Base-by-base conservation (phyloP, 2,113 vertebrate genomes). In the Glareola pratincola region DNA sequence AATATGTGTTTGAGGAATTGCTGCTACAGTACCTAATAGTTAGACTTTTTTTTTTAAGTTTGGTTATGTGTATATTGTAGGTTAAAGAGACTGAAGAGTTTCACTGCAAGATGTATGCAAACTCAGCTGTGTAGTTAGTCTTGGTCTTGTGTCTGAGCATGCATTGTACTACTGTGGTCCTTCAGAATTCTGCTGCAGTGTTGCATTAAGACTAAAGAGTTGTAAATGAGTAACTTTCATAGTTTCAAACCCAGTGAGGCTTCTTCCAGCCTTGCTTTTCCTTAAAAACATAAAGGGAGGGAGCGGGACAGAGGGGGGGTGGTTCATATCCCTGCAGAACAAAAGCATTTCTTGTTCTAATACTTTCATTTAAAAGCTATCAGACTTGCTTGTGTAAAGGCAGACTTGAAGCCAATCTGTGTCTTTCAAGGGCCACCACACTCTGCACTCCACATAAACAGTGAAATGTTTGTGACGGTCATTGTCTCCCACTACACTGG, bases 1-100 rank as follows among this genome's bases (percentile, higher is more conserved):
- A 94, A 64, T 94, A 60, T 2, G 27, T 68, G 82, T 78, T 85
- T 92, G 88, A 96, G 91, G 92, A 96, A 90, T 72, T 91, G 39
- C 78, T 91, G 73, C 68, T 78, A 14, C 57, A 51, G 24, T 76
- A 67, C 48, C 20, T 39, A 39, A 27, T 75, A 43, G 26, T 96
- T 85, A 67, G 8, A 4, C 20, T 59, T 29, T 13, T 63, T 43
- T 57, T 81, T 89, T 73, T 7, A 74, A 80, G 36, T 72, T 76
- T 77, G 60, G 63, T 78, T 39, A 59, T 71, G 72, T 71, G 15
- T 27, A 29, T 71, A 17, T 34, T 78, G 41, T 77, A 64, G 56
- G 23, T 64, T 88, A 45, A 48, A 75, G 27, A 80, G 21, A 27
- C 56, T 82, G 29, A 87, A 84, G 51, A 77, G 74, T 68, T 74